These are phyloP conservation scores for Oplegnathus fasciatus DNA, from an alignment of 2,113 vertebrate species.

Conservation along the genomic window DNA sequence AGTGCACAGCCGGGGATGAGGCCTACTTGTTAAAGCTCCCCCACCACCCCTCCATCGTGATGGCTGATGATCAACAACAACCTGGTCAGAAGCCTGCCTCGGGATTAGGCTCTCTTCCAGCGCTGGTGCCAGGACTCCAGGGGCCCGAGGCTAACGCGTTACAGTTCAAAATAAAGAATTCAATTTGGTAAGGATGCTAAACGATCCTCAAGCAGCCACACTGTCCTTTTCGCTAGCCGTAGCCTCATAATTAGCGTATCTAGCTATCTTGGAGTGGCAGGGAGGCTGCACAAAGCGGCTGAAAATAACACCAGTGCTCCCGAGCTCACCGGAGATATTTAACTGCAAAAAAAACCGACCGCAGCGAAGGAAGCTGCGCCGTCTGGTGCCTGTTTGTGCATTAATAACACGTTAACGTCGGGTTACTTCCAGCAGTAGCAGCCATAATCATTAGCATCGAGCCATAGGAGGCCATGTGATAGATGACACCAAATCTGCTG, in stretches of 20 bases:
- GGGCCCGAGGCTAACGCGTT: conserved; percentile 92
- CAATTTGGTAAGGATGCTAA: conserved; percentile 91
- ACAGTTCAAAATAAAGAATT: conserved; percentile 96
- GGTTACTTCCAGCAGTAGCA: conserved; percentile 8
- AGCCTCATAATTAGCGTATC: conserved; percentile 76
- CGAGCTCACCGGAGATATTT: background rate
- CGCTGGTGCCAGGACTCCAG: conserved; percentile 91
- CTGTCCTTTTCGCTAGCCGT: conserved; percentile 72
- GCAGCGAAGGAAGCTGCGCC: background rate
- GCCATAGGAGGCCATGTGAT: conserved; percentile 77
- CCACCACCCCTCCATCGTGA: conserved; percentile 85
- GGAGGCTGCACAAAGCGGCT: conserved; percentile 73
- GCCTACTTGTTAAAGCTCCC: conserved; percentile 90
- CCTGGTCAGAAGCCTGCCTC: conserved; percentile 85
- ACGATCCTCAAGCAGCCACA: conserved; percentile 28
- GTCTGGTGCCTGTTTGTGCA: background rate
- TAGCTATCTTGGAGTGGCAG: conserved; percentile 51
- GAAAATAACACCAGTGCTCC: conserved; percentile 49
- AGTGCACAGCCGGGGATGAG: conserved; percentile 88
- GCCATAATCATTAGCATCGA: conserved; percentile 62
- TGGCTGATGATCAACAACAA: conserved; percentile 93
- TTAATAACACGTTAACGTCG: conserved; percentile 7
- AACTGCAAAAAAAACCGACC: background rate
- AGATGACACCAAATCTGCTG: conserved; percentile 62
- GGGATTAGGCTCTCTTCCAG: conserved; percentile 87